Conservation (phyloP, 2,888 invertebrate species). For the Venusia cambrica region DNA sequence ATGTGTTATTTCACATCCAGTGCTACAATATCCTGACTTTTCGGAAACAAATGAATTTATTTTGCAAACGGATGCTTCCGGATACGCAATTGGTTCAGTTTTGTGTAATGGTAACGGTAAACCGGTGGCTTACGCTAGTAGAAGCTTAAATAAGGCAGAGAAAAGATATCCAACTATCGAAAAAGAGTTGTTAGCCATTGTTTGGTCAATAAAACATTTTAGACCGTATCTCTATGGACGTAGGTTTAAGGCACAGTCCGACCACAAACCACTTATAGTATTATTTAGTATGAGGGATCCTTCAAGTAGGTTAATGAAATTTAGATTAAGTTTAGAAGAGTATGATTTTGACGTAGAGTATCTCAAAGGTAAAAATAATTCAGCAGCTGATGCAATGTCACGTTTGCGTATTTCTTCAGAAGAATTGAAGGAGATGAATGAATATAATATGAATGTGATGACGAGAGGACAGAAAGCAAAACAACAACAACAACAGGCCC, state of each 20-base stretch:
- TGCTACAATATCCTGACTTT: no score
- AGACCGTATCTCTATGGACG: no score
- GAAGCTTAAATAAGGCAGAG: slow-evolving; percentile 18
- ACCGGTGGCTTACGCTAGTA: slow-evolving; percentile 22
- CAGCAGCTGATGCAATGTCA: slow-evolving; percentile 18
- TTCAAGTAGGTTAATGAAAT: slow-evolving; percentile 20
- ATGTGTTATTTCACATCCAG: no score
- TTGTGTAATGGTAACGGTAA: slow-evolving; percentile 6
- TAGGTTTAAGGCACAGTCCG: no score
- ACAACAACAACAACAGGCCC: slow-evolving; percentile 4
- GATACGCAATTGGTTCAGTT: slow-evolving; percentile 20
- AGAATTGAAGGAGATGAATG: no score
- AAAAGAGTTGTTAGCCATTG: slow-evolving; percentile 16
- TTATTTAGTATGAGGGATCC: slow-evolving; percentile 21
- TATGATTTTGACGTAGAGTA: slow-evolving; percentile 21
- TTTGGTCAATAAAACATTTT: no score
- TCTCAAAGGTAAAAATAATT: slow-evolving; percentile 18
- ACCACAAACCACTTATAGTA: slow-evolving; percentile 20
- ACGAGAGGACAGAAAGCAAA: slow-evolving; percentile 9
- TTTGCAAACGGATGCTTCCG: no score
- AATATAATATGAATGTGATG: slow-evolving; percentile 5
- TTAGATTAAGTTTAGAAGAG: slow-evolving; percentile 18
- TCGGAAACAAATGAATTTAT: no score
- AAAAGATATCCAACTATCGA: slow-evolving; percentile 21
- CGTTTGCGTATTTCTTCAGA: slow-evolving; percentile 14